Base-by-base conservation (phyloP, 2,888 invertebrate genomes). In the Brachycybe producta region DNA sequence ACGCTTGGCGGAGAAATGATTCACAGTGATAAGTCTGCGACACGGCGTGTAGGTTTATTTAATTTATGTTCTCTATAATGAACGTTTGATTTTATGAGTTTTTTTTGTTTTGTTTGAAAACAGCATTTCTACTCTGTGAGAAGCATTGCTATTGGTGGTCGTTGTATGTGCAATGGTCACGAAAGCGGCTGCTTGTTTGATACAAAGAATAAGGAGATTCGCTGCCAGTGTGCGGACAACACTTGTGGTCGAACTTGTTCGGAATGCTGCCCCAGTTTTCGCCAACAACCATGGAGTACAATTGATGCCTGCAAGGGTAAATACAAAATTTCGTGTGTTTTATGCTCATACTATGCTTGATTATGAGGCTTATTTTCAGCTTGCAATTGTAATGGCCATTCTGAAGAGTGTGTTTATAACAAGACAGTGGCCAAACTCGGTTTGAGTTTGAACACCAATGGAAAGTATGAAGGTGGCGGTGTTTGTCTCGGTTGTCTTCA, bases 141-240 rank as follows among this genome's bases (percentile, higher is more conserved):
- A 39, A 30, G 19, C 19, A 48, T 48, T 15, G 24, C n/a, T 23
- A 40, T 48, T 26, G 23, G 32, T 48, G 48, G 48, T 24, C 40
- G 48, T 34, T 48, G 48, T 21, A 30, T 27, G 3, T 48, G 48
- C 27, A 19, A 48, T 40, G 48, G 48, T 1, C 48, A 48, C 19
- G 48, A 38, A n/a, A 40, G 21, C n/a, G 48, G 44, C 13, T 44
- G 44, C 24, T 21, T 40, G 28, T 17, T 7, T 28, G 30, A 39
- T 39, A 19, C 19, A 26, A 28, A 2, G 5, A 27, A 27, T 11
- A 30, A 15, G 5, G 19, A 19, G 17, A 27, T 48, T 27, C 28
- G 17, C n/a, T 48, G 48, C 40, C 19, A 39, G 21, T 48, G 48
- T 48, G 15, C n/a, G 15, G 27, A 48, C 30, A 48, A 48, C 23